These are phyloP conservation scores for Morelia viridis DNA, from an alignment of 2,797 vertebrate genomes.

Conservation along the genomic window DNA sequence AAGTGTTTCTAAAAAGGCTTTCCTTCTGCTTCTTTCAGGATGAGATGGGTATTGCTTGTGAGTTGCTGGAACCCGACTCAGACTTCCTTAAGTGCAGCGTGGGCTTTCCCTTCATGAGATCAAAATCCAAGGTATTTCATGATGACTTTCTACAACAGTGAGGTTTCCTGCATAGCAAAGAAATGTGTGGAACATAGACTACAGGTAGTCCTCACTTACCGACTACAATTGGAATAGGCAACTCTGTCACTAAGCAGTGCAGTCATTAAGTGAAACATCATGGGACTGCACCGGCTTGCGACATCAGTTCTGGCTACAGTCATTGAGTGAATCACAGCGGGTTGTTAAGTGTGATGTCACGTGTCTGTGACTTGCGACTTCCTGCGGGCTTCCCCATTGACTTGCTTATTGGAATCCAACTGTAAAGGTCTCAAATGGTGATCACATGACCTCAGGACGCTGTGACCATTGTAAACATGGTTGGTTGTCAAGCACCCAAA, in stretches of 20 bases:
- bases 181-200: not conserved
- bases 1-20: conserved; percentile 4
- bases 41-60: conserved; percentile 95
- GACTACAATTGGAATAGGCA: not conserved
- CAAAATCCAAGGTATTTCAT: conserved; percentile 86
- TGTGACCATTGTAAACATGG: not conserved
- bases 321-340: not conserved
- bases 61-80: conserved; percentile 88
- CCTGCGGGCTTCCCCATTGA: not conserved
- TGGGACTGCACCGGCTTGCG: not conserved
- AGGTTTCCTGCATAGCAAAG: not conserved
- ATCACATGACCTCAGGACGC: not conserved
- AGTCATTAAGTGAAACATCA: not conserved
- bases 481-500: not conserved
- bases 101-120: conserved; percentile 99
- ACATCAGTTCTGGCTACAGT: not conserved
- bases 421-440: not conserved
- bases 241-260: not conserved
- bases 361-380: not conserved
- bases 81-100: conserved; percentile 97
- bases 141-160: not conserved
- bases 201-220: not conserved
- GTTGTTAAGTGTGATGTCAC: not conserved
- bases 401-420: not conserved
- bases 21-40: conserved; percentile 79